phyloP scores from a whole-genome alignment of 2,797 vertebrate species.

The Centroberyx gerrardi region DNA sequence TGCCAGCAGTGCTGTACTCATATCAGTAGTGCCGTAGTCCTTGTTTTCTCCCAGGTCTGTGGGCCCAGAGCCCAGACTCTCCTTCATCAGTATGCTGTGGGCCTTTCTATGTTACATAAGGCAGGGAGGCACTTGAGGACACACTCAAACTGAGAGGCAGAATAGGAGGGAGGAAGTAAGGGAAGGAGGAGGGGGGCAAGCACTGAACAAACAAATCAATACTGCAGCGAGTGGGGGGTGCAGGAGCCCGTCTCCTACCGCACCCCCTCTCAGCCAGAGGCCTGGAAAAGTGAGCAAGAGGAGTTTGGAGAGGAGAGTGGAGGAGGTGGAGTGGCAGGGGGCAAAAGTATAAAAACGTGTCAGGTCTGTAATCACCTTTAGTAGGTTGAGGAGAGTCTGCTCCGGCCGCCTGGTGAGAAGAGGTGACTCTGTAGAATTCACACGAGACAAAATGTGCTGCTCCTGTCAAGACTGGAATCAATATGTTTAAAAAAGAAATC shows the following conservation, averaged over 20 bases:
- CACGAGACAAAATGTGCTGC: slow-evolving; percentile 1
- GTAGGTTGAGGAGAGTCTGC: slow-evolving; percentile 39
- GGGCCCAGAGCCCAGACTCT: slow-evolving; percentile 83
- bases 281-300: slow-evolving; percentile 51
- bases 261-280: slow-evolving; percentile 51
- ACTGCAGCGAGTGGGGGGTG: slow-evolving; percentile 79
- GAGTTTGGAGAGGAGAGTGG: slow-evolving; percentile 43
- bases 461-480: slow-evolving; percentile 14
- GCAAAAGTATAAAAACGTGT: slow-evolving; percentile 28
- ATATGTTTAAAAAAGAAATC: background rate
- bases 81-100: slow-evolving; percentile 87
- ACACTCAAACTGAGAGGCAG: slow-evolving; percentile 73
- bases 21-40: slow-evolving; percentile 64
- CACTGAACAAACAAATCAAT: slow-evolving; percentile 86
- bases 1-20: slow-evolving; percentile 44
- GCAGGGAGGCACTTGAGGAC: slow-evolving; percentile 87
- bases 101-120: slow-evolving; percentile 85
- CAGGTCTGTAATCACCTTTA: slow-evolving; percentile 40
- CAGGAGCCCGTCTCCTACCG: slow-evolving; percentile 54
- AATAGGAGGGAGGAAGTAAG: slow-evolving; percentile 67
- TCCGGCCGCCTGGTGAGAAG: slow-evolving; percentile 32
- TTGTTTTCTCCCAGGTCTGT: slow-evolving; percentile 74
- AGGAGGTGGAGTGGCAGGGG: slow-evolving; percentile 2
- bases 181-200: slow-evolving; percentile 50
- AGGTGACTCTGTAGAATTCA: slow-evolving; percentile 11